Base-by-base conservation (phyloP, 92 coral and sea anemone genomes). In the Epizoanthus ramosus region DNA sequence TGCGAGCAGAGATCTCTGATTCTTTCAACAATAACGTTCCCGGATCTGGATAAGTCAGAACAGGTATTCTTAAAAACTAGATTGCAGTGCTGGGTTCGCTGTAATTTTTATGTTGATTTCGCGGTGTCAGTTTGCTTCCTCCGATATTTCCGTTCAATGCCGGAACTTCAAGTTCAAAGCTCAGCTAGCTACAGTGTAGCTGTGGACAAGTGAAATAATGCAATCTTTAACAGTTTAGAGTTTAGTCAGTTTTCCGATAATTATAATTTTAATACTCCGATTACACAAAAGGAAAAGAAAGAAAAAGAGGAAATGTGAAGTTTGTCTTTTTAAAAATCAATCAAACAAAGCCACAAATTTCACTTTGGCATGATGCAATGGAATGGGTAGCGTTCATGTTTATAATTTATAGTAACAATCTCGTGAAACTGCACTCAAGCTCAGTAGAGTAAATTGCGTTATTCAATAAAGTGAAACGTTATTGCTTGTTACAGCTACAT, bases 321-420 rank as follows among this genome's bases (percentile, higher is more conserved):
- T 63, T 63, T 63, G 68, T 21, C 37, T n/a, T n/a, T 23, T 63
- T 2, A 57, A 21, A 15, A 23, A 63, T 63, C 24, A 63, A 23
- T 63, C 68, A 63, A 63, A 63, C 12, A 21, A 63, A 63, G 68
- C 68, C 68, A 63, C 33, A 63, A 63, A 63, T 63, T 63, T 63
- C 68, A 63, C 68, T 63, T 63, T 3, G 35, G 68, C 68, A 23
- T 63, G 14, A 63, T 63, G 68, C 68, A n/a, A n/a, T n/a, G n/a
- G n/a, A 5, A 23, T 23, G 68, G 12, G 37, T 63, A 63, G 68
- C 37, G 68, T 63, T 8, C 68, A 63, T 63, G 37, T 22, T 63
- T 63, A 23, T 18, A 23, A 60, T 60, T 60, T 60, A 60, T 60
- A 60, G 66, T 60, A 60, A 3, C 66, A 60, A n/a, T 60, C 66